Percentiles rank a stretch among this genome's conserved stretches.
Conservation (phyloP, 2,888 invertebrate species). For the Sinodicranocentrus sp. region DNA sequence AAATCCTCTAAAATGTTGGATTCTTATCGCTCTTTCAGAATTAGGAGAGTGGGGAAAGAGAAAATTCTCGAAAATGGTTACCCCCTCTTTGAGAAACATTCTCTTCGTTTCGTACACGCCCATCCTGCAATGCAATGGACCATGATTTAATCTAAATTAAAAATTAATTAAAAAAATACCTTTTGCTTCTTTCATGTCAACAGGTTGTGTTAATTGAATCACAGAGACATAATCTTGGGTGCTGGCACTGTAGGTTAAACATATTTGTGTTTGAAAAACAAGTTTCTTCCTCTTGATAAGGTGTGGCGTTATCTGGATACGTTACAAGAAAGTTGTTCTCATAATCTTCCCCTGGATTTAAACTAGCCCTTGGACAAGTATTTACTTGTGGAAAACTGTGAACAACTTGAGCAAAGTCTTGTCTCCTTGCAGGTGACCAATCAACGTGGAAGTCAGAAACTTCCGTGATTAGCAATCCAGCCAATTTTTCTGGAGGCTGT, state of each 20-base stretch:
- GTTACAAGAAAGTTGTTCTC: no score
- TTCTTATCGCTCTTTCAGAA: conserved; percentile 33
- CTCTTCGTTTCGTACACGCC: background rate
- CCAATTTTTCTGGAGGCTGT: conserved; percentile 14
- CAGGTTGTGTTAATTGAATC: no score
- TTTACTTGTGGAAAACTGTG: conserved; percentile 43
- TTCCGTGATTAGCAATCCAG: conserved; percentile 4
- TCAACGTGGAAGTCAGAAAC: conserved; percentile 52
- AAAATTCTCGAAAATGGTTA: conserved; percentile 34
- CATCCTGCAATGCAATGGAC: conserved; percentile 47
- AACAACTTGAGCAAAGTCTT: conserved; percentile 43
- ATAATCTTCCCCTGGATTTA: no score
- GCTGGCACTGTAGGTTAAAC: no score
- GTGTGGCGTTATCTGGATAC: conserved; percentile 30
- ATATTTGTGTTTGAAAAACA: no score
- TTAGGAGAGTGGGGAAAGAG: conserved; percentile 51
- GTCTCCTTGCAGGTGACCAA: conserved; percentile 32
- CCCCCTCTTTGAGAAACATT: conserved; percentile 47
- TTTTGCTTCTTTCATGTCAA: no score
- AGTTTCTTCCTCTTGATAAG: conserved; percentile 34
- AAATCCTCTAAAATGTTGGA: conserved; percentile 31
- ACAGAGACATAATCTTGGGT: no score
- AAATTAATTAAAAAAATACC: no score
- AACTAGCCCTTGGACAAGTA: background rate
- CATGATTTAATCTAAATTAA: no score